Evolutionary conservation across 2,113 vertebrate species (phyloP).

Genomic region (Malurus melanocephalus): DNA sequence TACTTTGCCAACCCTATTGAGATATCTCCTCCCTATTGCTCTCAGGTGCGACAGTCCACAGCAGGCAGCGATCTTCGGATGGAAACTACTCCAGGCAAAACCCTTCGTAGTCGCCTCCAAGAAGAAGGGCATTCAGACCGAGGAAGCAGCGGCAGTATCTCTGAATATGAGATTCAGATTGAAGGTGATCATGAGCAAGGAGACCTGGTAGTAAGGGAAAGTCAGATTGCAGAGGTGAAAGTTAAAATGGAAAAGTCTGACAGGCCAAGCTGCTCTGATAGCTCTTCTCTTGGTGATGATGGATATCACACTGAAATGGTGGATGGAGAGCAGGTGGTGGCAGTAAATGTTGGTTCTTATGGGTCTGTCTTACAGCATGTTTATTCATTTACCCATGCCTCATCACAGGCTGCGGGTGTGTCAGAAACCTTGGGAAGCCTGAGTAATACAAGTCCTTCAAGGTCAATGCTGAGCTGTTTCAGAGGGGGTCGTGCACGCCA

Average conservation of each 20-base stretch:
- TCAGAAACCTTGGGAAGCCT: conserved; percentile 82
- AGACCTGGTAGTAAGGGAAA: conserved; percentile 87
- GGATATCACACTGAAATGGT: conserved; percentile 96
- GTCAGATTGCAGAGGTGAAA: conserved; percentile 89
- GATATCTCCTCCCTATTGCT: conserved; percentile 92
- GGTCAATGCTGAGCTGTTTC: conserved; percentile 90
- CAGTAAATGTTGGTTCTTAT: conserved; percentile 91
- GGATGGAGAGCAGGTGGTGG: conserved; percentile 93
- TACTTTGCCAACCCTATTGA: conserved; percentile 94
- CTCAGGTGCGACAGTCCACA: conserved; percentile 79
- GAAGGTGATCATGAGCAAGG: conserved; percentile 91
- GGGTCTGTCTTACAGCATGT: conserved; percentile 88
- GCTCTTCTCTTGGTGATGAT: conserved; percentile 93
- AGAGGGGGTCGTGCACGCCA: conserved; percentile 87
- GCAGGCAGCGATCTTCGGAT: conserved; percentile 74
- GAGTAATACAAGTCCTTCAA: conserved; percentile 88
- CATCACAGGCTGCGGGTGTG: conserved; percentile 72
- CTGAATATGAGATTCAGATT: conserved; percentile 90
- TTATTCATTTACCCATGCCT: conserved; percentile 83
- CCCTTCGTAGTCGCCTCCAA: conserved; percentile 72
- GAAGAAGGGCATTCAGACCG: conserved; percentile 95
- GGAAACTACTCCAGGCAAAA: conserved; percentile 76
- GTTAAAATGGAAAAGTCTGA: conserved; percentile 93
- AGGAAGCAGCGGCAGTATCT: conserved; percentile 90
- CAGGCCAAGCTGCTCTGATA: conserved; percentile 91